Evolutionary conservation across 2,113 vertebrate species (phyloP), one percentile per base, ranked within the genome.

Genomic region (Centropus bengalensis): DNA sequence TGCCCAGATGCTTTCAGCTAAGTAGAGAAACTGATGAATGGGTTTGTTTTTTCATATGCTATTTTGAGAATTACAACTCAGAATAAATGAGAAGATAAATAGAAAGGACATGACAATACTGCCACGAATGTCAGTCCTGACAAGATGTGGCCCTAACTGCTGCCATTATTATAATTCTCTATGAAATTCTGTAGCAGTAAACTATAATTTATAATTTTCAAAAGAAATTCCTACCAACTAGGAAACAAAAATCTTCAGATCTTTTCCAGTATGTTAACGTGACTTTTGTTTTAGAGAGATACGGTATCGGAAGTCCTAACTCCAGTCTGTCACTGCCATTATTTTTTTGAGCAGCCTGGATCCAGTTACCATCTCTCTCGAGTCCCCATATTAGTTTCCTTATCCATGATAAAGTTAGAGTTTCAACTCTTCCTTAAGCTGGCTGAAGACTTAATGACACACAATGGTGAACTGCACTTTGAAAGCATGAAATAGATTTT

Each of bases 11-110:
- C 28, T 73, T 17, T 73, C 30, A 54, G 42, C 55, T 88, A 88
- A 85, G 62, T 23, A 67, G 47, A 70, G 74, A 60, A 62, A n/a
- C 27, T 63, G 79, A 76, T 71, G 63, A 88, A 75, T 68, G 75
- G 77, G 1, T 91, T 95, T 18, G 44, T 15, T 93, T 78, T 82
- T 77, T 73, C 74, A 71, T 66, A 51, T 51, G 20, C 40, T 96
- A 71, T 89, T 90, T 67, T 86, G 52, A 86, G 76, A 88, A 64
- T 45, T 77, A 74, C 38, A n/a, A 4, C 55, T 58, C 51, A 77
- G 51, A 74, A 58, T 45, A 90, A 96, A 85, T 62, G 24, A 70
- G 71, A 88, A 88, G 51, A 73, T 82, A 76, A 89, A 85, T 32
- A 36, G 82, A 73, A 82, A 24, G 12, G 45, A 52, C 0, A 0